Base-by-base conservation (phyloP, 2,113 vertebrate genomes). In the Zosterops lateralis region DNA sequence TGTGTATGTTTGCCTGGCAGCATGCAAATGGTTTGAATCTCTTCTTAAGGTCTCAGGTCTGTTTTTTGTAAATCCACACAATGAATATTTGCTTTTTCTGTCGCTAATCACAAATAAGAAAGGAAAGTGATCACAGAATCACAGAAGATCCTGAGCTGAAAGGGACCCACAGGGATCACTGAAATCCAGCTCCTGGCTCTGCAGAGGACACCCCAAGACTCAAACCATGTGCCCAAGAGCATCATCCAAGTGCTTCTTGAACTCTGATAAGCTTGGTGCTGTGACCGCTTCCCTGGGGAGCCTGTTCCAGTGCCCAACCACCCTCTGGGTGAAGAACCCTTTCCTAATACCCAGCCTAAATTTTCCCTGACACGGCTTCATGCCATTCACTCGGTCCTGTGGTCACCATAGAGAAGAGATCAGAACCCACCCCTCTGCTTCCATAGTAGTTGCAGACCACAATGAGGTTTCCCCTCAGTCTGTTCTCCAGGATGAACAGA, bases 321-420 rank as follows among this genome's bases (percentile, higher is more conserved):
- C 6, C 8, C 34, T 56, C 34, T 48, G 42, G 22, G 28, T n/a
- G 19, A 81, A 67, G 34, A 53, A 60, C 4, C 17, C 21, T 25
- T 53, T 10, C 28, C 38, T 40, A 45, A 45, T 25, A 67, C 1
- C 8, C n/a, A 67, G 6, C 28, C 38, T 66, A 38, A 45, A n/a
- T 24, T 14, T 60, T 29, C 13, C 28, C 53, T 38, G 28, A 24
- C 38, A 45, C 18, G 38, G 2, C 26, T 66, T 58, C 38, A 34
- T 14, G 40, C 48, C 0, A 1, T 32, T 58, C 28, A 14, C 9
- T 73, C 0, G 0, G 17, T 66, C 22, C 44, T 38, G 36, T 45
- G 67, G 13, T 38, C 16, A 51, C 22, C 45, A 32, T 0, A 22
- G 21, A 42, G 48, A 34, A 22, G 25, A 44, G 32, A 51, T 58